phyloP scores from a whole-genome alignment of 2,797 vertebrate genomes.

The Neopelma chrysocephalum region DNA sequence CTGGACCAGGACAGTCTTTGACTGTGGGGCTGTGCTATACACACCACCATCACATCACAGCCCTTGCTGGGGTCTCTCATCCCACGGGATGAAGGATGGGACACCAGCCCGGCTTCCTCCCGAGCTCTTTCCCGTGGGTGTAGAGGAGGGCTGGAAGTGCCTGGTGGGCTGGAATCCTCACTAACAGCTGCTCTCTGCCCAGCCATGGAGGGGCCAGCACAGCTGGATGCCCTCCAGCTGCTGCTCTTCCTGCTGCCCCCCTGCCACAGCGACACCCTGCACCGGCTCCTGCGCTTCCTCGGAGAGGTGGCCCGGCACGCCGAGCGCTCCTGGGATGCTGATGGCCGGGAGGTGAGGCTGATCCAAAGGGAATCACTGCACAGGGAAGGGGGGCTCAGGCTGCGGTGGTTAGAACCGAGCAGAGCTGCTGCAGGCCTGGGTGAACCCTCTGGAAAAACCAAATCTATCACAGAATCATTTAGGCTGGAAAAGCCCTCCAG shows the following conservation, averaged over 20 bases:
- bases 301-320: constrained; percentile 83
- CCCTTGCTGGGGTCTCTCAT: background rate
- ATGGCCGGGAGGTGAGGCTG: constrained; percentile 81
- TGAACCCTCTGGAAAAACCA: background rate
- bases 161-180: accelerated
- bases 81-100: background rate
- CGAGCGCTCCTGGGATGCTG: constrained; percentile 75
- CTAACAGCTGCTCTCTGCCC: background rate
- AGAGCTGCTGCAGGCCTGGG: background rate
- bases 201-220: constrained; percentile 80
- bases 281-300: constrained; percentile 85
- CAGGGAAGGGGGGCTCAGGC: accelerated
- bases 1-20: background rate
- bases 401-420: accelerated
- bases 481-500: background rate
- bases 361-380: accelerated
- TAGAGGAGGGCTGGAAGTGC: background rate
- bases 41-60: accelerated
- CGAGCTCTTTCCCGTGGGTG: accelerated
- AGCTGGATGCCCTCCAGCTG: constrained; percentile 84
- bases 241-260: constrained; percentile 90
- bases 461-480: accelerated
- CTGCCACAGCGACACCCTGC: constrained; percentile 91
- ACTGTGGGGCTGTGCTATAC: accelerated
- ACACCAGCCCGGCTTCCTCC: background rate